These are phyloP conservation scores for Apantesis nais DNA, from an alignment of 2,888 invertebrate species.

Conservation along the genomic window DNA sequence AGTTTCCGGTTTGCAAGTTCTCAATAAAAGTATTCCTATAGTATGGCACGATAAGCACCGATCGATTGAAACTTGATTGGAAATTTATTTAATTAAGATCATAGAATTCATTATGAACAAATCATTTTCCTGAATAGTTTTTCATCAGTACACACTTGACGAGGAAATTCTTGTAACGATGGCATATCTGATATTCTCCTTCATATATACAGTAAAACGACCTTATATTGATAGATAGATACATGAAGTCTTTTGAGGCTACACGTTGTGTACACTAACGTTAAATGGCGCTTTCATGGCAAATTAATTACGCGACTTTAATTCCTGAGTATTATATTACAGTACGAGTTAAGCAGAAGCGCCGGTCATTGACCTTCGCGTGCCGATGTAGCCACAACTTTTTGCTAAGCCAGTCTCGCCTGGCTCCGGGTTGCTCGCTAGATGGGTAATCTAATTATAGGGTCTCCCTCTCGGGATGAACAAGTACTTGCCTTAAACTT, in stretches of 20 bases:
- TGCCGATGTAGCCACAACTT: constrained; percentile 68
- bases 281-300: constrained; percentile 33
- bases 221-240: background rate
- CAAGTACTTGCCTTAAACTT: constrained; percentile 61
- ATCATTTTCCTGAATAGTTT: constrained; percentile 18
- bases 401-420: constrained; percentile 74
- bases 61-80: constrained; percentile 44
- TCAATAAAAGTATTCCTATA: constrained; percentile 45
- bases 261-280: constrained; percentile 42
- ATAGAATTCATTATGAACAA: constrained; percentile 33
- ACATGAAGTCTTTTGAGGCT: constrained; percentile 24
- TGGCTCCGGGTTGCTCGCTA: constrained; percentile 66
- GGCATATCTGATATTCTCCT: background rate
- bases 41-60: constrained; percentile 33
- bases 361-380: constrained; percentile 73
- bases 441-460: constrained; percentile 80
- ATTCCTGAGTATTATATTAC: constrained; percentile 67
- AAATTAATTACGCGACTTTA: constrained; percentile 65
- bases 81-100: constrained; percentile 40
- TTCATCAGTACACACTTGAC: constrained; percentile 10
- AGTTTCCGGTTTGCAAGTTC: constrained; percentile 50
- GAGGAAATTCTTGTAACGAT: constrained; percentile 16
- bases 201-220: background rate
- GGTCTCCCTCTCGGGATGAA: constrained; percentile 62
- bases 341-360: constrained; percentile 60